Evolutionary conservation across 2,113 vertebrate species (phyloP).

Genomic region (Aythya baeri): DNA sequence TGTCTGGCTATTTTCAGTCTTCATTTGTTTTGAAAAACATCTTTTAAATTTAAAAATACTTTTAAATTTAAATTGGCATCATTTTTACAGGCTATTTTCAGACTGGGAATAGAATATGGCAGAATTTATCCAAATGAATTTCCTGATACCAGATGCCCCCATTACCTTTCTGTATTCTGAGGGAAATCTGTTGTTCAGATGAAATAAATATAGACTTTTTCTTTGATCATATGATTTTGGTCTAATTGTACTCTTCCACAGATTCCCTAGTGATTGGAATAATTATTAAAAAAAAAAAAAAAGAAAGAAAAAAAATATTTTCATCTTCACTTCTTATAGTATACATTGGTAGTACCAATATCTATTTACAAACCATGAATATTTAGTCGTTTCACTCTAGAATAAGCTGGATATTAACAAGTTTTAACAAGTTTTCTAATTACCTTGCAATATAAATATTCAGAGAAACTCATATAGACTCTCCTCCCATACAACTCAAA

Average conservation of each 20-base stretch:
- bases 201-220: not conserved
- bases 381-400: conserved; percentile 4
- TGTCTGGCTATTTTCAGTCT: not conserved
- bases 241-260: not conserved
- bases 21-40: not conserved
- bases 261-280: not conserved
- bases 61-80: not conserved
- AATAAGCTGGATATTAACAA: not conserved
- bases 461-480: not conserved
- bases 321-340: not conserved
- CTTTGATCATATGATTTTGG: not conserved
- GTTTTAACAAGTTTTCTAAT: not conserved
- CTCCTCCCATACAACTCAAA: not conserved
- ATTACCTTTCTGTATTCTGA: not conserved
- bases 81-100: not conserved
- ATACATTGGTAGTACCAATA: not conserved
- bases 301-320: not conserved
- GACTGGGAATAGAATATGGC: not conserved
- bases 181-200: not conserved
- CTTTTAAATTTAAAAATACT: too few relatives aligned
- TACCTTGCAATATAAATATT: not conserved
- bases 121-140: not conserved
- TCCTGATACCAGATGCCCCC: not conserved
- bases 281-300: not conserved
- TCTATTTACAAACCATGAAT: not conserved